Evolutionary conservation across 2,113 vertebrate species (phyloP), one percentile per base, ranked within the genome.

Genomic region (Erpornis zantholeuca): DNA sequence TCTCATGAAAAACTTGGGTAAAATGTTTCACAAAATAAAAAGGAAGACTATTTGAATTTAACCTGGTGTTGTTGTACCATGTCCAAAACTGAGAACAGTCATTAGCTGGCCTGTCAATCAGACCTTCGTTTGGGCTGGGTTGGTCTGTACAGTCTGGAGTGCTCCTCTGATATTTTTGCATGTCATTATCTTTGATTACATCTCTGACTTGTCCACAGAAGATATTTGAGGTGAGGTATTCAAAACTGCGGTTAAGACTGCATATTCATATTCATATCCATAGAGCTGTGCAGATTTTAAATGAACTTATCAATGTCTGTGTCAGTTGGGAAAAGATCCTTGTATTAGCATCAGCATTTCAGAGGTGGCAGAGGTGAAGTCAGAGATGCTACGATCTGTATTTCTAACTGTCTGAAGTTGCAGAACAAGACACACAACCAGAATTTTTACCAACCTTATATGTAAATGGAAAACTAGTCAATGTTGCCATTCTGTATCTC

Each of bases 31-130:
- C 17, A 21, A 49, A 66, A 25, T 42, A 10, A 31, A 28, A 21
- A n/a, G 18, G 2, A n/a, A 45, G 3, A 3, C 88, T 79, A 33
- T 94, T 97, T 94, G 78, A 63, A 82, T 82, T 57, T 87, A 72
- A 95, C 38, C 65, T 97, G 87, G 61, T 91, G n/a, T 44, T 45
- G 33, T 80, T 94, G 76, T 91, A 84, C 70, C 70, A 42, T 14
- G 42, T 84, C 76, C 95, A 91, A 97, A 94, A 93, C 82, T 91
- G 85, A 96, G 80, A 96, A 83, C 59, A 92, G 76, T 64, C 70
- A 76, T 85, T 66, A 87, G 18, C 9, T 20, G 20, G 66, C 38
- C 61, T 81, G 12, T 72, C 24, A 33, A 38, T 29, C 78, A 95
- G 82, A 95, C 49, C 63, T 95, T 91, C 13, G 6, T 38, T 94